Evolutionary conservation across 1,140 invertebrate genomes (phyloP), one percentile per base, ranked within the genome.

Genomic region (Drosophila santomea): DNA sequence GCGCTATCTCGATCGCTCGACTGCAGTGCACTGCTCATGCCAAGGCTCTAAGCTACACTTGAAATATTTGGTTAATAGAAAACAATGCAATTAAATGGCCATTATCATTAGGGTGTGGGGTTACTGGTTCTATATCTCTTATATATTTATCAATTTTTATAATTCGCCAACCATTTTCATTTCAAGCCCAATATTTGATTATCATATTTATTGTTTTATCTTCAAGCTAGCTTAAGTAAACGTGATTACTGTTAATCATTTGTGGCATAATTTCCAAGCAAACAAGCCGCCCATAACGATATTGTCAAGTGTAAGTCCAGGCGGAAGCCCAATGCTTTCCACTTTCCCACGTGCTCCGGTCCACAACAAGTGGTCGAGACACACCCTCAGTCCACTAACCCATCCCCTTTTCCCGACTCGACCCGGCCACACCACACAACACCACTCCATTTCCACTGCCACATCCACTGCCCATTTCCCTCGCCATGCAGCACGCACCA

Each of bases 401-500:
- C 23, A 15, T 25, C 23, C 17, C 23, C 36, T 48, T 3, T 39
- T 39, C 38, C 14, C 38, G 7, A 32, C 20, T 17, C 17, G 17
- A 17, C 17, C 17, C 17, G 17, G 17, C 25, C 14, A 10, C 38
- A n/a, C 20, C 50, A 11, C 6, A 25, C 25, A 4, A 4, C 25
- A 4, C 25, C 25, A 25, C 25, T 25, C 25, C 25, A 25, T 4
- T 25, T 52, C 57, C 47, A 32, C 14, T 32, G 14, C 64, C 72
- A 59, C 36, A 50, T 11, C 35, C 62, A 38, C n/a, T 41, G 10
- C 62, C 56, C 39, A n/a, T 58, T 47, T 35, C 36, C 67, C 74
- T 51, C 45, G 69, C 57, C 82, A 83, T 76, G 78, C 57, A 88
- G 83, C 83, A 88, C 83, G 84, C 83, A 88, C 83, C 83, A 88